Conservation (phyloP, 2,797 vertebrate species). For the Crenichthys baileyi region DNA sequence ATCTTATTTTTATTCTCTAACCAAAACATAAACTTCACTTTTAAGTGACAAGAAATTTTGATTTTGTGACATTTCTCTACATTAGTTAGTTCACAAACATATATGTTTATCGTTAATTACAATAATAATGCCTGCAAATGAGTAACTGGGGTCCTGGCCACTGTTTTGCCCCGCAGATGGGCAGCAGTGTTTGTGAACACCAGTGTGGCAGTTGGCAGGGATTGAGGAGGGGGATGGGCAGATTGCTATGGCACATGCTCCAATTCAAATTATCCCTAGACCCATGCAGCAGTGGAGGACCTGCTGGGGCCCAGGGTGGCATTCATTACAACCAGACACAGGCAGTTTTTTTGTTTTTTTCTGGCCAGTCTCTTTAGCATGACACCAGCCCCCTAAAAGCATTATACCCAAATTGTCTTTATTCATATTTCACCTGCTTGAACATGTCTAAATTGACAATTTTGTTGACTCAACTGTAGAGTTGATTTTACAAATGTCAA, state of each 20-base stretch:
- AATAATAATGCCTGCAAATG: constrained; percentile 46
- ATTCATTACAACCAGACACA: constrained; percentile 76
- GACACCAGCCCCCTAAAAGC: constrained; percentile 42
- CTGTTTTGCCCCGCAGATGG: constrained; percentile 81
- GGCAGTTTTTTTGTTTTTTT: constrained; percentile 51
- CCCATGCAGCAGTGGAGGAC: constrained; percentile 75
- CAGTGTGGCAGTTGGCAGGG: constrained; percentile 82
- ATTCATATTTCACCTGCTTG: constrained; percentile 36
- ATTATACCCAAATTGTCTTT: constrained; percentile 6
- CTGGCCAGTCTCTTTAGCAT: constrained; percentile 58
- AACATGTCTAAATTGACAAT: not conserved
- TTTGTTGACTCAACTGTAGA: constrained; percentile 18
- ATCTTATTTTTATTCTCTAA: constrained; percentile 11
- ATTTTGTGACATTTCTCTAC: constrained; percentile 46
- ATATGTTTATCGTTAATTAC: constrained; percentile 32
- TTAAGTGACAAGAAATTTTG: constrained; percentile 14
- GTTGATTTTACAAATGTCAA: constrained; percentile 31
- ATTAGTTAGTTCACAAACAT: constrained; percentile 39
- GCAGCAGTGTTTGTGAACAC: constrained; percentile 81
- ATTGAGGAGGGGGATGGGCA: constrained; percentile 68
- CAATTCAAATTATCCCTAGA: constrained; percentile 81
- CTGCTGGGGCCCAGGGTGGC: constrained; percentile 78
- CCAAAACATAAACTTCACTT: constrained; percentile 36
- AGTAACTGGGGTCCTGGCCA: constrained; percentile 69
- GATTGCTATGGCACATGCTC: constrained; percentile 82